Conservation (phyloP, 92 coral and sea anemone genomes). For the Hydrozoanthus gracilis region DNA sequence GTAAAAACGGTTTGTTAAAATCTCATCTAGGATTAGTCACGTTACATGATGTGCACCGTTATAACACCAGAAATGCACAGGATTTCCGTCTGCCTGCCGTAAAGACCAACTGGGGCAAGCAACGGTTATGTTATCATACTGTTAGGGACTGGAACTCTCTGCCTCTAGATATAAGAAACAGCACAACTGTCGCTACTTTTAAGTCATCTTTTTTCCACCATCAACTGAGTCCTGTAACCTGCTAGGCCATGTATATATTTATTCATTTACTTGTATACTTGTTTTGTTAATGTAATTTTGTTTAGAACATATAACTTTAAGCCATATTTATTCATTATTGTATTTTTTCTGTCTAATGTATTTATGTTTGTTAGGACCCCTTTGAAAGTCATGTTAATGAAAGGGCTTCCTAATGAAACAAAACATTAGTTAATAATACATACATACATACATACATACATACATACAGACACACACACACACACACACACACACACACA, state of each 20-base stretch:
- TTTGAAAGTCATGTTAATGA: too few species aligned
- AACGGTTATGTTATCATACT: background rate
- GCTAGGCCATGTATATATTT: background rate
- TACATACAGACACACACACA: too few species aligned
- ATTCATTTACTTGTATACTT: background rate
- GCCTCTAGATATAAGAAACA: background rate
- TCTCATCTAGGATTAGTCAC: background rate
- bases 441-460: too few species aligned
- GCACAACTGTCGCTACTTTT: background rate
- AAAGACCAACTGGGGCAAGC: background rate
- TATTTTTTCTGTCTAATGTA: too few species aligned
- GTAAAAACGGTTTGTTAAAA: background rate
- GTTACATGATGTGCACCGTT: background rate
- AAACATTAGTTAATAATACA: too few species aligned
- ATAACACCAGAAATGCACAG: background rate
- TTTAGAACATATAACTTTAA: too few species aligned
- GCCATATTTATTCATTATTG: too few species aligned
- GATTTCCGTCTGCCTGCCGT: background rate
- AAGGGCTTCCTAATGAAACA: too few species aligned
- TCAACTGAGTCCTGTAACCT: background rate
- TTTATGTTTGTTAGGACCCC: too few species aligned
- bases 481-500: too few species aligned
- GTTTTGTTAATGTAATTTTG: too few species aligned
- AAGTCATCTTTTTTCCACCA: background rate
- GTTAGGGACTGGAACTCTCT: conserved; percentile 3